Base-by-base conservation (phyloP, 2,888 invertebrate species). In the Cetonia aurata region DNA sequence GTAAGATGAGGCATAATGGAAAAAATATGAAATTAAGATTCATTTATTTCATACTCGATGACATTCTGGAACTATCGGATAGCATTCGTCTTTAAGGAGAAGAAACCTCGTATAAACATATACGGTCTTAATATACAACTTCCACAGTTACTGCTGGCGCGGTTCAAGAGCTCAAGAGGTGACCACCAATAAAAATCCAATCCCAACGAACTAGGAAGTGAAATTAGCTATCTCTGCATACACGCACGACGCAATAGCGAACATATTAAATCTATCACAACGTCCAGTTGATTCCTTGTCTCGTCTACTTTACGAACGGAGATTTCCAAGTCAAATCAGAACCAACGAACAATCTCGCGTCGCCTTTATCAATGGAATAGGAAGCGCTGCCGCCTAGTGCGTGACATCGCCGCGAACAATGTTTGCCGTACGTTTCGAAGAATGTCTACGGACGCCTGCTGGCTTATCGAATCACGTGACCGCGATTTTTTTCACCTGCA, bases 1-100 rank as follows among this genome's bases (percentile, higher is more conserved):
- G 56, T 41, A 57, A 57, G 17, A 9, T 41, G 9, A 37, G 9
- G 37, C 37, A 10, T 37, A 37, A 37, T 37, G 37, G 8, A 15
- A 57, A 57, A 57, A 57, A 57, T 57, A 56, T 13, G 56, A 37
- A 56, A 56, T 56, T 56, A 56, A 2, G 56, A 13, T 41, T 57
- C 37, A 57, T 57, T 57, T 57, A 57, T 57, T 1, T 37, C 56
- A 41, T 17, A 41, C 56, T 41, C 15, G 17, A 57, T 57, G 56
- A 41, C 56, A 41, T 57, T 37, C 9, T 17, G 37, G 41, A 41
- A 57, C 12, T 15, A 41, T 37, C 56, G 8, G 15, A n/a, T n/a
- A 1, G 41, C 41, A 15, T 41, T 57, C 41, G 17, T 41, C 6
- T 48, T 25, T 25, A 25, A 25, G 25, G 3, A 25, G 4, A 1